Evolutionary conservation across 2,113 vertebrate species (phyloP).

Genomic region (Anarhynchus alexandrinus): DNA sequence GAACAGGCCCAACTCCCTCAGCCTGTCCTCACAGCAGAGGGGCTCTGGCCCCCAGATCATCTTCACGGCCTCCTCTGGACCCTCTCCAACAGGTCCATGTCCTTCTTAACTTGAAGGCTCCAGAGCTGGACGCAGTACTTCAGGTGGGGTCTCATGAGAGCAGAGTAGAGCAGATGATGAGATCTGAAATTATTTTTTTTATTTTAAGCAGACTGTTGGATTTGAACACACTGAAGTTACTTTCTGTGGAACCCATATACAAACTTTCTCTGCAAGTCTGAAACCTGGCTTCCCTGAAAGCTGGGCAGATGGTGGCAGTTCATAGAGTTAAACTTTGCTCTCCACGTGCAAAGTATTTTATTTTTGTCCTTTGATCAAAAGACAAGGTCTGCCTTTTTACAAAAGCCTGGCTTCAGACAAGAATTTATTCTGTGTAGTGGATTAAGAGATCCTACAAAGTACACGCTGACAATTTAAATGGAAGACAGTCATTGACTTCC

Average conservation of each 20-base stretch:
- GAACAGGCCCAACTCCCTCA: too few species aligned
- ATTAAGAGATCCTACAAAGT: background rate
- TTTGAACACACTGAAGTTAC: background rate
- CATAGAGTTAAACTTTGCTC: background rate
- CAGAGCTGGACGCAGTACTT: too few species aligned
- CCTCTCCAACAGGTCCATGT: too few species aligned
- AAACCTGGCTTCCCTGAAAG: background rate
- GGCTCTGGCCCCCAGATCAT: too few species aligned
- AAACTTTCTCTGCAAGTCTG: background rate
- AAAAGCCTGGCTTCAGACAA: background rate
- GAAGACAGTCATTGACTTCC: background rate
- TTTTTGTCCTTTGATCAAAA: background rate
- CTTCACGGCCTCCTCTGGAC: too few species aligned
- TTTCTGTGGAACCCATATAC: background rate
- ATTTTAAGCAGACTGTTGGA: background rate
- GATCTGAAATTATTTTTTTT: background rate
- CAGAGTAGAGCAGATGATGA: background rate
- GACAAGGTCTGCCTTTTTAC: background rate
- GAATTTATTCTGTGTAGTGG: background rate
- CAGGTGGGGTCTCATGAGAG: too few species aligned
- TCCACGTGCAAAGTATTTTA: rapidly evolving
- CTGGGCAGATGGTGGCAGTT: background rate
- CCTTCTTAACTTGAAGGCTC: too few species aligned
- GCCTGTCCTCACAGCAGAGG: too few species aligned
- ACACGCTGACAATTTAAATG: background rate